Evolutionary conservation across 92 coral and sea anemone species (phyloP).

Genomic region (Zoanthus sansibaricus): DNA sequence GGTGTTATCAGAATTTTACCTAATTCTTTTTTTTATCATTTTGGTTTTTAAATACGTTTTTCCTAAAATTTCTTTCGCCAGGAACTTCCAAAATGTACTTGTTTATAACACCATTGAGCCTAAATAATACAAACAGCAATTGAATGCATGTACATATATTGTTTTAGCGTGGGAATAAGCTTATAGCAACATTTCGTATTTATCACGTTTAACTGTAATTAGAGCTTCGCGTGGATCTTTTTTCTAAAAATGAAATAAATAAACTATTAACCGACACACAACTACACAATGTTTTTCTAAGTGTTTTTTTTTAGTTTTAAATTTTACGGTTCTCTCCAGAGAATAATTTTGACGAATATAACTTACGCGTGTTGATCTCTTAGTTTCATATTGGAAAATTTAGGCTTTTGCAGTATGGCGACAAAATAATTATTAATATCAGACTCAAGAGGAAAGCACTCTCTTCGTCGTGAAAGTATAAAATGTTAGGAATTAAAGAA

Average conservation of each 20-base stretch:
- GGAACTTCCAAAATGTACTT: neutral
- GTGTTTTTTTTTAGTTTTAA: neutral
- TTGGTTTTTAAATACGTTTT: neutral
- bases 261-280: neutral
- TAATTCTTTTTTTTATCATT: neutral
- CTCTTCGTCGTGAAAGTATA: neutral
- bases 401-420: neutral
- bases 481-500: neutral
- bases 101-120: neutral
- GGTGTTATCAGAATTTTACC: neutral
- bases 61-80: neutral
- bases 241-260: neutral
- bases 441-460: neutral
- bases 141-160: neutral
- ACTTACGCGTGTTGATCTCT: no score
- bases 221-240: neutral
- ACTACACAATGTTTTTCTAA: neutral
- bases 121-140: neutral
- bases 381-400: no score
- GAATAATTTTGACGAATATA: no score
- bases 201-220: neutral
- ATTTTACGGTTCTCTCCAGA: no score
- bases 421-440: neutral
- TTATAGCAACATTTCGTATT: neutral
- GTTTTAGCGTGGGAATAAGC: neutral